Evolutionary conservation across 2,888 invertebrate genomes (phyloP).

Genomic region (Cosmia pyralina): DNA sequence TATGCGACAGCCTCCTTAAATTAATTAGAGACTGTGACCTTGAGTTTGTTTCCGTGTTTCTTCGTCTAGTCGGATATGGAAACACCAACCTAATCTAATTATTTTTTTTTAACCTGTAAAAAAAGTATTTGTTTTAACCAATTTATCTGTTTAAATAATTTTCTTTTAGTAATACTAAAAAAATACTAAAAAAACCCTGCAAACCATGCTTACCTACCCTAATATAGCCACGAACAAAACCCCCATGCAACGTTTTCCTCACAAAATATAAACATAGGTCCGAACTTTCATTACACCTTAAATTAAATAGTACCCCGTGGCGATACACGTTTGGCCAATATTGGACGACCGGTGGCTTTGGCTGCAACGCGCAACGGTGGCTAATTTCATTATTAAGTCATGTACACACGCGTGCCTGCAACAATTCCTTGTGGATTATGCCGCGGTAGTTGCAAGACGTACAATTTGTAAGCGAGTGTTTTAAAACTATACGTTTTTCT

Average conservation of each 20-base stretch:
- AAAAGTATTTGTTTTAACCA: no score
- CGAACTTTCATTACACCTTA: conserved; percentile 46
- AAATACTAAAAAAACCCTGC: conserved; percentile 5
- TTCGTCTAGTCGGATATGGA: no score
- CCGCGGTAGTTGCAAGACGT: conserved; percentile 10
- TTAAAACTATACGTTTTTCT: background rate
- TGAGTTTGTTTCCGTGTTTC: no score
- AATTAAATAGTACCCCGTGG: conserved; percentile 55
- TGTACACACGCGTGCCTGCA: conserved; percentile 73
- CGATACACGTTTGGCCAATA: conserved; percentile 58
- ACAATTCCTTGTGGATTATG: conserved; percentile 77
- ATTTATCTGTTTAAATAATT: background rate
- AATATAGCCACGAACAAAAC: conserved; percentile 3
- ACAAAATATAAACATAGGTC: conserved; percentile 31
- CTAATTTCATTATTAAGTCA: conserved; percentile 82
- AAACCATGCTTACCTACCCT: conserved; percentile 4
- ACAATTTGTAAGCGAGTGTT: conserved; percentile 28
- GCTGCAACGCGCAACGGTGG: conserved; percentile 51
- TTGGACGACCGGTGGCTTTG: conserved; percentile 41
- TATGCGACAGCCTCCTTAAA: no score
- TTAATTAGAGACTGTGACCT: no score
- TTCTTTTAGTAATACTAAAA: background rate
- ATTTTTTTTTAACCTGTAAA: no score
- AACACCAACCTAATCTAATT: no score
- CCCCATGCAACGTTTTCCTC: conserved; percentile 5